Evolutionary conservation across 2,113 vertebrate genomes (phyloP).

Genomic region (Notarius quadriscutis): DNA sequence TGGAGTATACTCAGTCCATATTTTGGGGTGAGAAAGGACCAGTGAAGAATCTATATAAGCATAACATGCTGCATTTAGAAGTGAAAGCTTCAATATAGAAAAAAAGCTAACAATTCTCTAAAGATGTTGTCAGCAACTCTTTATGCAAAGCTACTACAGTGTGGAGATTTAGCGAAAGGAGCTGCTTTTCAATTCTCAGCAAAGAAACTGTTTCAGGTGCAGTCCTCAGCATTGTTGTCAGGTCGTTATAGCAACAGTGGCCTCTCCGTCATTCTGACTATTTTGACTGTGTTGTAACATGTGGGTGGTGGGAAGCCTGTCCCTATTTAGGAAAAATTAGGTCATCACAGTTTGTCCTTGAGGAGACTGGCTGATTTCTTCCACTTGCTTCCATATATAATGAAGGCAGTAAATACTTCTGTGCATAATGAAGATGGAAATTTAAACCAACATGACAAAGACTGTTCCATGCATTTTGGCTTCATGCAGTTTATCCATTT

Average conservation of each 20-base stretch:
- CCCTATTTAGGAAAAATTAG: conserved; percentile 51
- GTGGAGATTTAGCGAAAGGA: background rate
- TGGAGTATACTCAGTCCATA: background rate
- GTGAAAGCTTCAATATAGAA: no score
- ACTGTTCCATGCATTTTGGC: background rate
- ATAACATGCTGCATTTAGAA: background rate
- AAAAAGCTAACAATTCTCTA: background rate
- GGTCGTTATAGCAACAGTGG: conserved; percentile 53
- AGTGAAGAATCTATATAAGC: background rate
- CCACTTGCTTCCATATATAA: background rate
- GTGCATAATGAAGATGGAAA: background rate
- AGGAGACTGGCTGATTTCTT: conserved; percentile 11
- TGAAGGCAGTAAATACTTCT: background rate
- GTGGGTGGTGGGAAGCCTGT: conserved; percentile 7
- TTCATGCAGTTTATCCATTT: background rate
- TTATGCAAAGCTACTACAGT: conserved; percentile 16
- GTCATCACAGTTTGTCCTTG: conserved; percentile 44
- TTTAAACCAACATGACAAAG: background rate
- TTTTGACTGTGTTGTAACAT: conserved; percentile 34
- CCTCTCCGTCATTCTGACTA: conserved; percentile 46
- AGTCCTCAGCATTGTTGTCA: conserved; percentile 43
- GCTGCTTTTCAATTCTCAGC: conserved; percentile 45
- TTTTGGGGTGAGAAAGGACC: background rate
- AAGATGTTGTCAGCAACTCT: background rate
- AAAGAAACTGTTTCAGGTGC: conserved; percentile 51